Conservation (phyloP, 2,888 invertebrate genomes). For the Saturnia pavonia region DNA sequence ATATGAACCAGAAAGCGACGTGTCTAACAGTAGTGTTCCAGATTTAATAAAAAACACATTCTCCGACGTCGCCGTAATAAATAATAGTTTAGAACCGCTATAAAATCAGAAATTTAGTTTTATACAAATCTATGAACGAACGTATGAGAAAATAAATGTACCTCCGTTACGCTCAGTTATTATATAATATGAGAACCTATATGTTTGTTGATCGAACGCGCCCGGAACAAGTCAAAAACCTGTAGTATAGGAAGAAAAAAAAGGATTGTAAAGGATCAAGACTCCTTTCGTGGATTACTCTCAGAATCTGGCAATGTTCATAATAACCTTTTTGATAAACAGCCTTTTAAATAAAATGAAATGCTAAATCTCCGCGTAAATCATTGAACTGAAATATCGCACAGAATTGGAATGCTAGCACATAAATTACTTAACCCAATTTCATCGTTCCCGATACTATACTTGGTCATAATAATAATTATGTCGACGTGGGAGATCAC, state of each 20-base stretch:
- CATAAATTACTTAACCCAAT: conserved; percentile 10
- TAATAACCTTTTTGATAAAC: not conserved
- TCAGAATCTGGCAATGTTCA: not conserved
- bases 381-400: conserved; percentile 1
- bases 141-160: not conserved
- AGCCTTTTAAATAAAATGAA: not conserved
- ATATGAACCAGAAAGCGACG: no score
- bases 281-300: not conserved
- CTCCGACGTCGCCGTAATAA: not conserved
- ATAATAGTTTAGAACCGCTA: not conserved
- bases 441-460: not conserved
- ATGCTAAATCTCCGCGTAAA: not conserved
- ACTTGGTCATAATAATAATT: not conserved
- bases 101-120: not conserved
- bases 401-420: not conserved
- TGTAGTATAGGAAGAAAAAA: not conserved
- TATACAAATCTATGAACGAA: not conserved
- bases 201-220: not conserved
- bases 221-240: not conserved
- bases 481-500: conserved; percentile 5
- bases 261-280: not conserved
- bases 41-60: not conserved
- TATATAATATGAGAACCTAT: no score
- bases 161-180: not conserved
- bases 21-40: no score